Conservation (phyloP, 2,113 vertebrate species). For the Balaenoptera acutorostrata region DNA sequence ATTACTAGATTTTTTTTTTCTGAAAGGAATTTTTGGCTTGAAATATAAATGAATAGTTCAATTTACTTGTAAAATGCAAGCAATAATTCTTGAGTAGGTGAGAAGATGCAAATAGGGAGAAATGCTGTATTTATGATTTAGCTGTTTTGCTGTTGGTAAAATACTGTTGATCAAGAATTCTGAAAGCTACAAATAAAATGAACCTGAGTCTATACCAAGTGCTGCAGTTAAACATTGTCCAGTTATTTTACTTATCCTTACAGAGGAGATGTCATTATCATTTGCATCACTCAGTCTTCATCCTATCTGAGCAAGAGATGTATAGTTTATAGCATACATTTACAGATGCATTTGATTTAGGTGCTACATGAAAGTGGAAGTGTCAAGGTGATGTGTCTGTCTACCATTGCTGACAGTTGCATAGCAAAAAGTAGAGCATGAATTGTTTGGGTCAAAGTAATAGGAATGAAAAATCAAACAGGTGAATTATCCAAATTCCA, state of each 20-base stretch:
- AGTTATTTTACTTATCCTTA: conserved; percentile 30
- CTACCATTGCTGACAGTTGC: conserved; percentile 42
- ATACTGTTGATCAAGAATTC: neutral
- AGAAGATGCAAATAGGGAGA: neutral
- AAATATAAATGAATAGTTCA: neutral
- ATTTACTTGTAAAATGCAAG: neutral
- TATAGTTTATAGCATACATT: conserved; percentile 54
- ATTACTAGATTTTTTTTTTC: neutral
- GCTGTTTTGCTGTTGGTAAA: neutral
- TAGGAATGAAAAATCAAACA: conserved; percentile 31
- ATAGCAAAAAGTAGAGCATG: neutral
- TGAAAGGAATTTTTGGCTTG: neutral
- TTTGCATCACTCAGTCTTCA: conserved; percentile 26
- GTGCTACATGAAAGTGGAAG: conserved; percentile 61
- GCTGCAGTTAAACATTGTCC: neutral
- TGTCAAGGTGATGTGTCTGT: conserved; percentile 65
- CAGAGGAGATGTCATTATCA: conserved; percentile 38
- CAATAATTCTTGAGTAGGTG: conserved; percentile 38
- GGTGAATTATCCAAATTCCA: neutral
- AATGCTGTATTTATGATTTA: neutral
- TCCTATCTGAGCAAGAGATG: neutral
- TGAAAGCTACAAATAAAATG: neutral
- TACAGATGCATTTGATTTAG: conserved; percentile 68
- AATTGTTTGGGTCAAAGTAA: conserved; percentile 30
- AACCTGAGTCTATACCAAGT: neutral